Percentiles rank a stretch among this genome's conserved stretches.
Evolutionary conservation across 2,888 invertebrate species (phyloP).

Genomic region (Cheilosia variabilis): DNA sequence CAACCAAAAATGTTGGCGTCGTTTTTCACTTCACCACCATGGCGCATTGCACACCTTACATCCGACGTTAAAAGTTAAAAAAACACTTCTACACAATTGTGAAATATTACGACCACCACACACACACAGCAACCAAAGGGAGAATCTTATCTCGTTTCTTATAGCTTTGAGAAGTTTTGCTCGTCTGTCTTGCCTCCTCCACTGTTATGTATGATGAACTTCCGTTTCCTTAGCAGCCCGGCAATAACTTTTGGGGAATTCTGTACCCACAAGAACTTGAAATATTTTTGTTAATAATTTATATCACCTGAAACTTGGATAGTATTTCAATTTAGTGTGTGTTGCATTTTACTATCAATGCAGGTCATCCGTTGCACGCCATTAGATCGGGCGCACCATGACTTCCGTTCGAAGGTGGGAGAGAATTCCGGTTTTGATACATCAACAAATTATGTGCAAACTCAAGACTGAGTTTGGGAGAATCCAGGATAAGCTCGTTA

Average conservation of each 20-base stretch:
- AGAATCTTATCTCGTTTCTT: conserved; percentile 57
- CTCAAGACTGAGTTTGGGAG: conserved; percentile 1
- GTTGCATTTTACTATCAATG: conserved; percentile 53
- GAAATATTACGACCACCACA: conserved; percentile 49
- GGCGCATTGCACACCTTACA: conserved; percentile 54
- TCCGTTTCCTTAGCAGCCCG: conserved; percentile 34
- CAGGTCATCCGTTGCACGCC: conserved; percentile 69
- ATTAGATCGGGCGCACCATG: conserved; percentile 48
- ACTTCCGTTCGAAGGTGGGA: conserved; percentile 26
- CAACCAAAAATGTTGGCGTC: conserved; percentile 9
- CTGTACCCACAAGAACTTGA: conserved; percentile 55
- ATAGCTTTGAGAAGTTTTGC: conserved; percentile 49
- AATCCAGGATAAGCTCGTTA: not conserved
- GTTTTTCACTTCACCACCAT: conserved; percentile 41
- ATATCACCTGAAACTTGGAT: conserved; percentile 71
- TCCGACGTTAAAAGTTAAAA: conserved; percentile 38
- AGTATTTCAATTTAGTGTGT: conserved; percentile 70
- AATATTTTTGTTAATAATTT: conserved; percentile 71
- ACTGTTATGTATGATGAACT: conserved; percentile 57
- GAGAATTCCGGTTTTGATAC: conserved; percentile 26
- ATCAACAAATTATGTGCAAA: conserved; percentile 35
- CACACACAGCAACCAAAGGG: conserved; percentile 14
- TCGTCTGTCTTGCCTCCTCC: conserved; percentile 20
- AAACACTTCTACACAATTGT: conserved; percentile 10
- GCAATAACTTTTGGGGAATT: conserved; percentile 43